Evolutionary conservation across 2,888 invertebrate species (phyloP).

Genomic region (Mycogona germanica): DNA sequence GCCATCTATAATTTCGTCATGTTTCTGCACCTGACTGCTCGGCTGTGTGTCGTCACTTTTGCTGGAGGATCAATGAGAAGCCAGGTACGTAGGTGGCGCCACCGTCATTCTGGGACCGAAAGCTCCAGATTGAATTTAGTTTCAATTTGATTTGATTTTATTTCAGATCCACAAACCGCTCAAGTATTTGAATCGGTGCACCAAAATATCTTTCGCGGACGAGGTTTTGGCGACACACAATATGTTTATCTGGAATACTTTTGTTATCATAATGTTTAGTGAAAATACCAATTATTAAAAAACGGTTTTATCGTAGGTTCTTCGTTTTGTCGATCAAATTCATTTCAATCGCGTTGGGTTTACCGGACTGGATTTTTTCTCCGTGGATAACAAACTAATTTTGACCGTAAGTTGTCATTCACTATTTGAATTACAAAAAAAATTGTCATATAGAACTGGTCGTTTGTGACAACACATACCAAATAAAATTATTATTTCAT

Average conservation of each 20-base stretch:
- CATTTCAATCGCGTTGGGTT: background rate
- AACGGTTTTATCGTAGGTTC: background rate
- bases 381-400: background rate
- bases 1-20: background rate
- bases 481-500: background rate
- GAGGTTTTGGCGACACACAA: no score
- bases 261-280: no score
- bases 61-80: background rate
- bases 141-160: background rate
- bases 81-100: background rate
- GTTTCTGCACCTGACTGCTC: background rate
- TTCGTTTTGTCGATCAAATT: constrained; percentile 6
- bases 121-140: background rate
- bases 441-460: background rate
- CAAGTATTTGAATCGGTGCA: constrained; percentile 1
- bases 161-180: constrained; percentile 3
- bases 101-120: background rate
- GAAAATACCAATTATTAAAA: no score
- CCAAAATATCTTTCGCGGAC: background rate
- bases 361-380: constrained; percentile 4
- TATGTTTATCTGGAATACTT: no score
- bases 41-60: background rate
- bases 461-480: background rate
- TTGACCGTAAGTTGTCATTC: background rate
- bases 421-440: background rate